A percentile compares a stretch with the other conserved stretches of the same genome.
These are phyloP conservation scores for Colletes latitarsis DNA, from an alignment of 1,140 invertebrate genomes.

Conservation along the genomic window DNA sequence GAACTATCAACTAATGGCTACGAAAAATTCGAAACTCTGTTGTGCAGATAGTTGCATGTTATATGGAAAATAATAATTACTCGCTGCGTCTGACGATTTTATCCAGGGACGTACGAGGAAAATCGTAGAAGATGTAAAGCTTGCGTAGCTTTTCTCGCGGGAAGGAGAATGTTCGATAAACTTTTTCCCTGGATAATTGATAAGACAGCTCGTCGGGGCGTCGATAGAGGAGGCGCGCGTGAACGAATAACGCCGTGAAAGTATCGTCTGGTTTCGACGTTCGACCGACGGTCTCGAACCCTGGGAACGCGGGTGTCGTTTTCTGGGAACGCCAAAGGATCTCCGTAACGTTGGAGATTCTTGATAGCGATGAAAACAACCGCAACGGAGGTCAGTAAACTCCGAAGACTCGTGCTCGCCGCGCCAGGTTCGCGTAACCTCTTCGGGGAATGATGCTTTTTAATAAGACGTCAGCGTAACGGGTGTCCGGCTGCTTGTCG, in stretches of 20 bases:
- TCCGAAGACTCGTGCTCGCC: not conserved
- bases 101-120: no score
- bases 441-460: constrained; percentile 59
- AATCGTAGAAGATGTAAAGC: no score
- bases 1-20: no score
- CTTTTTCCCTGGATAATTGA: not conserved
- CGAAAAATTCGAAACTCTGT: no score
- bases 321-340: not conserved
- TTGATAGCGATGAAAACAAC: constrained; percentile 41
- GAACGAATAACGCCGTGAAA: not conserved
- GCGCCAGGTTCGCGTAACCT: constrained; percentile 8
- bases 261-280: not conserved
- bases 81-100: no score
- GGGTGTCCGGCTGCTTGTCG: constrained; percentile 34
- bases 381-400: constrained; percentile 53
- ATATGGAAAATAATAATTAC: no score
- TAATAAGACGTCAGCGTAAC: constrained; percentile 46
- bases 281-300: not conserved
- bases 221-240: not conserved
- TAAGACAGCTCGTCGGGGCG: not conserved
- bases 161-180: not conserved
- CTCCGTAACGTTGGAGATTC: not conserved
- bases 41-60: no score
- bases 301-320: not conserved
- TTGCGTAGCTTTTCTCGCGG: not conserved